Percentiles rank a stretch among this genome's conserved stretches.
Conservation (phyloP, 2,888 invertebrate genomes). For the Lapara coniferarum region DNA sequence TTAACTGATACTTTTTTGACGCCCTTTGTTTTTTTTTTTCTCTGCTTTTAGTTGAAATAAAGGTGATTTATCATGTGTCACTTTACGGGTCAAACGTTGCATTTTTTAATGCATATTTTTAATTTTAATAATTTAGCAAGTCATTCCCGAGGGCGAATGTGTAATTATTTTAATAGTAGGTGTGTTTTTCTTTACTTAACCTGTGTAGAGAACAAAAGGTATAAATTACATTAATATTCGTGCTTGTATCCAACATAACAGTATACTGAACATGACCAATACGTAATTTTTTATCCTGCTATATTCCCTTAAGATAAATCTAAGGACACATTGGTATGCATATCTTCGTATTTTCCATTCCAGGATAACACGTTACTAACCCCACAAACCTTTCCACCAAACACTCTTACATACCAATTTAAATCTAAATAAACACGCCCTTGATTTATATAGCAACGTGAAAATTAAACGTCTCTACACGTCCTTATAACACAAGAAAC, state of each 20-base stretch:
- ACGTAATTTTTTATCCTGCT: too few relatives aligned
- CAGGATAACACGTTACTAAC: background rate
- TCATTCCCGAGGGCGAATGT: background rate
- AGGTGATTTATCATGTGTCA: conserved; percentile 15
- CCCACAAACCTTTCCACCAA: background rate
- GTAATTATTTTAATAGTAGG: background rate
- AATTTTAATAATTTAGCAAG: background rate
- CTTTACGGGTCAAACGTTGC: conserved; percentile 4
- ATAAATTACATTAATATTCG: too few relatives aligned
- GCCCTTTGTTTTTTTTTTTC: conserved; percentile 19
- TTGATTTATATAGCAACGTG: background rate
- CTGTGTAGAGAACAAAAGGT: too few relatives aligned
- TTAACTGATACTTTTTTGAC: conserved; percentile 31
- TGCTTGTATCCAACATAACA: too few relatives aligned
- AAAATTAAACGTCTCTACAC: background rate
- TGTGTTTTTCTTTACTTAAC: too few relatives aligned
- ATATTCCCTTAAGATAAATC: too few relatives aligned
- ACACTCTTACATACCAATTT: conserved; percentile 1
- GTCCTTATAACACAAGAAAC: conserved; percentile 14
- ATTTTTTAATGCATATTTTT: background rate
- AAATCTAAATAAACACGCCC: conserved; percentile 15
- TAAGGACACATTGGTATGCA: background rate
- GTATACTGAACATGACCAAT: too few relatives aligned
- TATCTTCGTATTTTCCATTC: background rate
- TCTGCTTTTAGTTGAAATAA: conserved; percentile 17